A percentile compares a stretch with the other conserved stretches of the same genome.
Evolutionary conservation across 2,797 vertebrate genomes (phyloP).

Genomic region (Eremophila alpestris): DNA sequence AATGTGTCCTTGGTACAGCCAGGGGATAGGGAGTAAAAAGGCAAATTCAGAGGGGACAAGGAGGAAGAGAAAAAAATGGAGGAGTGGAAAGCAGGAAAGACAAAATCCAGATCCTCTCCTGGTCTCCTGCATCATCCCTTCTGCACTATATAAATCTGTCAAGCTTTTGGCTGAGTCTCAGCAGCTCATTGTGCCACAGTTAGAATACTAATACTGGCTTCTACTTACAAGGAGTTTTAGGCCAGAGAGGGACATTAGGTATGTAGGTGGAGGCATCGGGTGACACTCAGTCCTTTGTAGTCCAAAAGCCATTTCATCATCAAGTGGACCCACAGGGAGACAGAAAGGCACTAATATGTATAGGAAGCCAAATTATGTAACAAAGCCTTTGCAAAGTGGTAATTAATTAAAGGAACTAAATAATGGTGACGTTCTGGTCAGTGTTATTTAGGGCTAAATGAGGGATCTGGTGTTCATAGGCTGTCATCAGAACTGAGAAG

Average conservation of each 20-base stretch:
- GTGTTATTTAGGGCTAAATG: slow-evolving; percentile 31
- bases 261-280: not conserved
- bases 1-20: not conserved
- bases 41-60: not conserved
- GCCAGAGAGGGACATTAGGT: not conserved
- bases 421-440: slow-evolving; percentile 33
- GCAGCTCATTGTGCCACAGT: not conserved
- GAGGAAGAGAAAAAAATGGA: not conserved
- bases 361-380: slow-evolving; percentile 23
- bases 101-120: slow-evolving; percentile 31
- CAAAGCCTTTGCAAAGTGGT: slow-evolving; percentile 9
- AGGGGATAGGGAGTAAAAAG: slow-evolving; percentile 27
- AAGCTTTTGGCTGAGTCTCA: not conserved
- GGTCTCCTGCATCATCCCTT: not conserved
- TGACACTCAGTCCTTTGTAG: not conserved
- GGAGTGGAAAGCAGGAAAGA: slow-evolving; percentile 8
- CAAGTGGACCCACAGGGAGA: not conserved
- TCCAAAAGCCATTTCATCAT: slow-evolving; percentile 7
- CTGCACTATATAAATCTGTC: slow-evolving; percentile 40
- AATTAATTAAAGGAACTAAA: slow-evolving; percentile 54
- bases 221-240: not conserved
- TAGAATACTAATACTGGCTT: slow-evolving; percentile 26
- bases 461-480: slow-evolving; percentile 25
- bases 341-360: slow-evolving; percentile 2
- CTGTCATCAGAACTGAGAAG: slow-evolving; percentile 30